Evolutionary conservation across 2,113 vertebrate species (phyloP), one percentile per base, ranked within the genome.

Genomic region (Osmerus mordax): DNA sequence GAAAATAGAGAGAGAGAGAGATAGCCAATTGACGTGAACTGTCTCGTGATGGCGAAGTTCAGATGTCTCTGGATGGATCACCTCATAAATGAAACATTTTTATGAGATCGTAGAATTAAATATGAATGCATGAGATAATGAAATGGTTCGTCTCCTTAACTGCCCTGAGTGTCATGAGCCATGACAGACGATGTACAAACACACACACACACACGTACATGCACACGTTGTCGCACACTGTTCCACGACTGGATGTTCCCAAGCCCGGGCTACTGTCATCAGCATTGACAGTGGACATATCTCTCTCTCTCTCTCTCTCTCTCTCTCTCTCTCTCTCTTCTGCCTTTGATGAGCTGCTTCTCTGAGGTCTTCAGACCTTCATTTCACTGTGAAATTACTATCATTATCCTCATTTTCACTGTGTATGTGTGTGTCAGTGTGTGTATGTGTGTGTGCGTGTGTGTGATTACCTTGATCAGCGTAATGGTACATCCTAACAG

Each of bases 81-180:
- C 74, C 79, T 87, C 83, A 88, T 91, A 79, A 90, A 88, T 87
- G 79, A 90, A 88, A 80, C 76, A 89, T 85, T 88, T 86, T 84
- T 83, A 86, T 87, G 78, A 87, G 83, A 91, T 87, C 72, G 71
- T 23, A 53, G 76, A 74, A 90, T 92, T 82, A 89, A 91, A 91
- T 89, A 92, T 92, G 91, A 79, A 92, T 80, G 71, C 23, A 9
- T 77, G 67, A 78, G 87, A 86, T 89, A 91, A 89, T 88, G 85
- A 90, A 84, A 69, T 80, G 73, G 63, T 64, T 81, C 67, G 59
- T 77, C 63, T 63, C 71, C 73, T 66, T 78, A 79, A 79, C 75
- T 18, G 69, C 70, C 78, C 32, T 15, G 64, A 70, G 36, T 62
- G 69, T 58, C 78, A 79, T n/a, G 65, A 73, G 65, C 62, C 23